Evolutionary conservation across 2,888 invertebrate genomes (phyloP), one percentile per base, ranked within the genome.

Genomic region (Nomada ferruginata): DNA sequence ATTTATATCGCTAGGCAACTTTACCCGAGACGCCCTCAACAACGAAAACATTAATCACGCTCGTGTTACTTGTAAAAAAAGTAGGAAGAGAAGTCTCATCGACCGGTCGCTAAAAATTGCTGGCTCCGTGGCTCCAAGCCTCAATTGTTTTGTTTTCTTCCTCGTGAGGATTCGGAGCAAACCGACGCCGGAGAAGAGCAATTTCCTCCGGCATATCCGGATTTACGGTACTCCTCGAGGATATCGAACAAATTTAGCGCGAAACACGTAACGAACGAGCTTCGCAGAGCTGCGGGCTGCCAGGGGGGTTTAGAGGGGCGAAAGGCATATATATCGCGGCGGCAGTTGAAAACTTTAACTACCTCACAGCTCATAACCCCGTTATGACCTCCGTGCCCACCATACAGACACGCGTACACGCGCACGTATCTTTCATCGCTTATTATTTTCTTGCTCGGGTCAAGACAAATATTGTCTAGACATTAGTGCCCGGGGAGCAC

Each of bases 311-410:
- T 63, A 55, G 2, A 53, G 36, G 53, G 77, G 61, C 66, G 79
- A 69, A 52, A 23, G 57, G 63, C 57, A 53, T 78, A 65, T 64
- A 82, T 83, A 80, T 79, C 78, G 75, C 61, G 79, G 81, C 66
- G 86, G 82, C 86, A 90, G 89, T 89, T 89, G 90, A 91, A 92
- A 92, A 92, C 87, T 92, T 92, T 91, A 92, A 92, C 92, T 92
- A 92, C 91, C 92, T 92, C 90, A 92, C 92, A 92, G 91, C 90
- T 90, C 92, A 92, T 92, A 92, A 92, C 92, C 89, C 91, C 89
- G 90, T 92, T 92, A 92, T 91, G 91, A 91, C 89, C 89, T 89
- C 83, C 88, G 88, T 85, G 83, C 70, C 71, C 73, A 53, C 53
- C 64, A 13, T n/a, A 53, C 50, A 65, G 42, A 70, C 61, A 47